Conservation (phyloP, 2,888 invertebrate genomes). For the Metallyticus violacea region DNA sequence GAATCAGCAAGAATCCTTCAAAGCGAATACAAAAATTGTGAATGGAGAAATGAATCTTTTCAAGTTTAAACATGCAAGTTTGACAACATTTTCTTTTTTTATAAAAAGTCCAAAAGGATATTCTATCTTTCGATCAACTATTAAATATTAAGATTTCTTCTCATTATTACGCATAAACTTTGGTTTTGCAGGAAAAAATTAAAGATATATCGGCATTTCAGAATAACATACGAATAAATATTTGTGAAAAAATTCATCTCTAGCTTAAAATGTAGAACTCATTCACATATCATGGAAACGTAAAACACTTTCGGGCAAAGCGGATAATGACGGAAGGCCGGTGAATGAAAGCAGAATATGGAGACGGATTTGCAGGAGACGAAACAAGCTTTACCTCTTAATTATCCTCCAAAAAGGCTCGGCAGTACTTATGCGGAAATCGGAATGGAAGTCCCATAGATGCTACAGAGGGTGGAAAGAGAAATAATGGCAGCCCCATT, state of each 20-base stretch:
- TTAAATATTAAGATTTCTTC: too few species aligned
- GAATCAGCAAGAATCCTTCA: too few species aligned
- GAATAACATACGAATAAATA: not conserved
- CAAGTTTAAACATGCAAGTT: too few species aligned
- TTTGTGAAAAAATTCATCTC: not conserved
- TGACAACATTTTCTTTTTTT: too few species aligned
- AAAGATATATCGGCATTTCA: not conserved
- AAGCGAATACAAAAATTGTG: too few species aligned
- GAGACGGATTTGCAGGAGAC: not conserved
- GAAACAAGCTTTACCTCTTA: not conserved
- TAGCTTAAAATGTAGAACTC: not conserved
- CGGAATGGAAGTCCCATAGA: not conserved
- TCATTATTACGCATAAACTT: too few species aligned
- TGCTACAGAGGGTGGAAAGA: not conserved
- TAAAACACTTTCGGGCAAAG: too few species aligned
- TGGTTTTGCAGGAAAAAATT: too few species aligned
- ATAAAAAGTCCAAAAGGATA: too few species aligned
- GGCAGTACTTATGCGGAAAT: not conserved
- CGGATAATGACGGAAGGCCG: not conserved
- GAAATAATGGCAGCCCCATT: not conserved
- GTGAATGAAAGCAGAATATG: not conserved
- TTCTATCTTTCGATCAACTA: too few species aligned
- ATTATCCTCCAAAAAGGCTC: not conserved
- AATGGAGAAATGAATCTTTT: too few species aligned
- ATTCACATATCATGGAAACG: not conserved